These are phyloP conservation scores for Euzophera pinguis DNA, from an alignment of 2,888 invertebrate genomes.

Conservation along the genomic window DNA sequence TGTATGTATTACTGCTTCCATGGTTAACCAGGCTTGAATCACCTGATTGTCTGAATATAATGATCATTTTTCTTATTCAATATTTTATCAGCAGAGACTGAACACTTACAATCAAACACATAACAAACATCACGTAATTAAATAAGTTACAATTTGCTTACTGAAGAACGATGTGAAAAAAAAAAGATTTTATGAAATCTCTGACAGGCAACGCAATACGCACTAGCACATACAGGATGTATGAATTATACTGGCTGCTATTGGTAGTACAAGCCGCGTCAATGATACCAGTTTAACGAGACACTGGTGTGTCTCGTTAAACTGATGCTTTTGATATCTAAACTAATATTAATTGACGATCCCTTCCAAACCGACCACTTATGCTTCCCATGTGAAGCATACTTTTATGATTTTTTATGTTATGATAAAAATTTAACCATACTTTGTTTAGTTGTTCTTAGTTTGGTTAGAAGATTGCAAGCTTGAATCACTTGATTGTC, in stretches of 20 bases:
- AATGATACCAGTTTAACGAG: no score
- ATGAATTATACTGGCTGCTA: neutral
- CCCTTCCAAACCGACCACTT: neutral
- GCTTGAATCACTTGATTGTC: no score
- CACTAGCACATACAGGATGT: constrained; percentile 3
- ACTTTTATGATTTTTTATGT: no score
- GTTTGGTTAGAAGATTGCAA: no score
- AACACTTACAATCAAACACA: neutral
- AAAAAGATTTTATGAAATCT: neutral
- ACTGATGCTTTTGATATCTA: neutral
- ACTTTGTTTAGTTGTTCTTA: no score
- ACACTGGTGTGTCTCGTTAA: constrained; percentile 1
- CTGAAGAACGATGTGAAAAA: neutral
- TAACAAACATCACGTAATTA: neutral
- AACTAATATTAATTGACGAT: neutral
- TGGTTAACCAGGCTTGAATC: no score
- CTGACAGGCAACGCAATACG: neutral
- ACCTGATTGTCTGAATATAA: no score
- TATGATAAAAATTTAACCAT: no score
- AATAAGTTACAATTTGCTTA: constrained; percentile 2
- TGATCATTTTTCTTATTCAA: neutral
- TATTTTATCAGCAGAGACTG: neutral
- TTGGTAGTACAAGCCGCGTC: neutral
- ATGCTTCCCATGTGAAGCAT: no score
- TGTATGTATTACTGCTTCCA: no score